Evolutionary conservation across 2,113 vertebrate genomes (phyloP), one percentile per base, ranked within the genome.

Genomic region (Myrmophylax atrothorax): DNA sequence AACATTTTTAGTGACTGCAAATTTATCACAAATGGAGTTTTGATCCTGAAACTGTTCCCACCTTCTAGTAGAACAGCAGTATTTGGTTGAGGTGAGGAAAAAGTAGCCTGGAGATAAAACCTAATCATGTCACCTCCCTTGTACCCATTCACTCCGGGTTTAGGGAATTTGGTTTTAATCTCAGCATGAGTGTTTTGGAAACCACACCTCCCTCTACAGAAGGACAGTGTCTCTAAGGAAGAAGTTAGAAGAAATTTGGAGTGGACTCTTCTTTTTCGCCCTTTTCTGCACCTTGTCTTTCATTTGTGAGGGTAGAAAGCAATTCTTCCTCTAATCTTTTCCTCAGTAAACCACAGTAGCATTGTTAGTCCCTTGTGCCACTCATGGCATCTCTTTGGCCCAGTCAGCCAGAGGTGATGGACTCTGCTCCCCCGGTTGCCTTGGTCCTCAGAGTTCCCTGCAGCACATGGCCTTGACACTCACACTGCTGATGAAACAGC

Each of bases 11-110:
- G 64, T 78, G 56, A 67, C 50, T 15, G 2, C 23, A 90, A 55
- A 88, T 74, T 90, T 79, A 58, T 67, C 52, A 35, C 60, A 86
- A 95, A 85, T 50, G 37, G 52, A 23, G 14, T 70, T 94, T 80
- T 93, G 42, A 77, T 88, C 33, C 80, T 86, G 50, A 86, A 86
- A 40, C 47, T 70, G 23, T 81, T 96, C 73, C 38, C 20, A 72
- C 60, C 84, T 95, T 63, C 56, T 73, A 56, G 24, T 55, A 92
- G 64, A 76, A 75, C 10, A 55, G 22, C 35, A 76, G 29, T 90
- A 76, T 73, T 3, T 1, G 9, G 56, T 78, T 76, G 53, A 55
- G 53, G 58, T 58, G 42, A 90, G 31, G 19, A 18, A 80, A 85
- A 49, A 37, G 13, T 14, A 81, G 19, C 58, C 53, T 49, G n/a